Conservation (phyloP, 2,113 vertebrate genomes). For the Ammodytes marinus region DNA sequence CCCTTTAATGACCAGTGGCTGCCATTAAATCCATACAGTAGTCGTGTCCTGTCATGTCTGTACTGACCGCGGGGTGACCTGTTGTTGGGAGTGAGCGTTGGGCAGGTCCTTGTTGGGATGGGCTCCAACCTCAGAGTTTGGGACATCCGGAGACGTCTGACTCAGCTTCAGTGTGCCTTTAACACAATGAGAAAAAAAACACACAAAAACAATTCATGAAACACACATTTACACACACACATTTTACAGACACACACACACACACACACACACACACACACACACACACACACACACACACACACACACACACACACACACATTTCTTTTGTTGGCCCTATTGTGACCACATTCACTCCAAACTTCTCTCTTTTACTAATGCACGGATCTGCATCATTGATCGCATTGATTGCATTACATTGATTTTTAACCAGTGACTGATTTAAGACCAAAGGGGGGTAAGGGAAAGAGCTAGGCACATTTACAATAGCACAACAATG, state of each 20-base stretch:
- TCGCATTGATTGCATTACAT: conserved; percentile 56
- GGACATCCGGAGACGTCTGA: conserved; percentile 92
- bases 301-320: conserved; percentile 1
- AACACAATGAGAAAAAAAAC: neutral
- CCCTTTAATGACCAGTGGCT: neutral
- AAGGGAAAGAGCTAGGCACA: conserved; percentile 19
- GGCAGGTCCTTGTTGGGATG: conserved; percentile 85
- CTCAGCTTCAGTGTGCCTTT: conserved; percentile 89
- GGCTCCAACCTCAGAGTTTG: conserved; percentile 78
- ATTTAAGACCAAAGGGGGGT: conserved; percentile 32
- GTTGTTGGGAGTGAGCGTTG: conserved; percentile 91
- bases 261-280: too few species aligned
- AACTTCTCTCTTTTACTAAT: neutral
- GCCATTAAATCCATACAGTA: neutral
- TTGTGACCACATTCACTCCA: neutral
- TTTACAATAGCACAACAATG: conserved; percentile 39
- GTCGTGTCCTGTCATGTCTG: neutral
- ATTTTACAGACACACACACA: too few species aligned
- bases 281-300: too few species aligned
- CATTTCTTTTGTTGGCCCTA: neutral
- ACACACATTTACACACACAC: too few species aligned
- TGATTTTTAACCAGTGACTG: conserved; percentile 47
- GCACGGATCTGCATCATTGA: conserved; percentile 29
- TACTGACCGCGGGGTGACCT: conserved; percentile 87
- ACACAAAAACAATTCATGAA: neutral